Conservation (phyloP, 2,797 vertebrate species). For the Oreochromis grahami region DNA sequence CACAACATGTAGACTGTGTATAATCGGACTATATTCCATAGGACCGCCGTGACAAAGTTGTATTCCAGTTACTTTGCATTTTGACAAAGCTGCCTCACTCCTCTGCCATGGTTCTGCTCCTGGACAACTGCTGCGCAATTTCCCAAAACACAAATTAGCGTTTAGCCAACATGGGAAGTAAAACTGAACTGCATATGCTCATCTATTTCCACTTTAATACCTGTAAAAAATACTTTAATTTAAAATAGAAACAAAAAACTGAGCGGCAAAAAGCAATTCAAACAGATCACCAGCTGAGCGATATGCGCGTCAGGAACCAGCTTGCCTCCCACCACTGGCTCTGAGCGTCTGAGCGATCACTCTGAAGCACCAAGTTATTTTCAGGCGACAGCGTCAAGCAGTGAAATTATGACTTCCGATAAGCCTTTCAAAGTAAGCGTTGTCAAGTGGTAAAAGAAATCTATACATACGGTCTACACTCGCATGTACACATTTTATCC, state of each 20-base stretch:
- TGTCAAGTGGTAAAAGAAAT: neutral
- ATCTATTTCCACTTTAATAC: neutral
- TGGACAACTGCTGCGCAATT: slow-evolving; percentile 3
- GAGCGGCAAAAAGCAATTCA: neutral
- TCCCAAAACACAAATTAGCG: neutral
- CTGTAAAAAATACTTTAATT: neutral
- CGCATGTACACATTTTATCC: neutral
- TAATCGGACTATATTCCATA: slow-evolving; percentile 90
- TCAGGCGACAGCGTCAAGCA: neutral
- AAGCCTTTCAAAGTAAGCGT: slow-evolving; percentile 14
- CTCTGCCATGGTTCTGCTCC: slow-evolving; percentile 41
- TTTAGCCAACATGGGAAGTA: neutral
- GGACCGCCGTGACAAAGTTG: slow-evolving; percentile 67
- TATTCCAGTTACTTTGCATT: slow-evolving; percentile 70
- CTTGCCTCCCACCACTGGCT: slow-evolving; percentile 52
- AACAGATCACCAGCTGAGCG: slow-evolving; percentile 30
- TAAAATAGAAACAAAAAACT: neutral
- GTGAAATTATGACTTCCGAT: neutral
- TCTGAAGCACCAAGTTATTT: slow-evolving; percentile 25
- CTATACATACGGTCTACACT: neutral
- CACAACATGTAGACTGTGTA: slow-evolving; percentile 83
- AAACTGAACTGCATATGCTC: neutral
- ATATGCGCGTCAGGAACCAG: neutral
- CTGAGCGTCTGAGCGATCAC: slow-evolving; percentile 25
- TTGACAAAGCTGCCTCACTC: slow-evolving; percentile 55